A percentile compares a stretch with the other conserved stretches of the same genome.
Conservation (phyloP, 2,113 vertebrate species). For the Ammospiza nelsoni region DNA sequence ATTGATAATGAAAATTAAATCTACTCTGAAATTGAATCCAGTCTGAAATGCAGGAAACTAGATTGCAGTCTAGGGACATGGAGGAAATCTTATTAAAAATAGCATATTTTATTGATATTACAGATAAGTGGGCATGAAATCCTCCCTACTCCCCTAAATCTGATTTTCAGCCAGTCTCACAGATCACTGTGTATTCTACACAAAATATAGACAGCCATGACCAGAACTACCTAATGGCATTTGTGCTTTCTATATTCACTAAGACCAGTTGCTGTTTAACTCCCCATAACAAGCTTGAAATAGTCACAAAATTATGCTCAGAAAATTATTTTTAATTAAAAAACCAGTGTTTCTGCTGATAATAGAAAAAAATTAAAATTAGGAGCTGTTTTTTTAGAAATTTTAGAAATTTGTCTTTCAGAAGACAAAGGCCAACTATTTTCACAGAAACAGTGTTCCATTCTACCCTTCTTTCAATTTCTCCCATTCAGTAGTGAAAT, state of each 20-base stretch:
- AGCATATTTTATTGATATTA: background rate
- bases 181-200: background rate
- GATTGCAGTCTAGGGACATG: background rate
- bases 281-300: background rate
- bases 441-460: background rate
- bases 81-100: slow-evolving; percentile 49
- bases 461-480: background rate
- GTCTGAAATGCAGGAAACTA: slow-evolving; percentile 30
- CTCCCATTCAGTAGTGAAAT: background rate
- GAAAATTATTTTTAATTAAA: background rate
- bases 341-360: background rate
- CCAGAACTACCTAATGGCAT: background rate
- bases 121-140: background rate
- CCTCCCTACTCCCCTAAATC: background rate
- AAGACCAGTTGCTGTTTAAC: background rate
- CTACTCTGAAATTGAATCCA: background rate
- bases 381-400: background rate
- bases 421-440: background rate
- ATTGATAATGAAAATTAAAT: slow-evolving; percentile 40
- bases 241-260: background rate
- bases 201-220: background rate
- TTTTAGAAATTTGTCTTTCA: background rate
- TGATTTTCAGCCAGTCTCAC: background rate
- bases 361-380: background rate
- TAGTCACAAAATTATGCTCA: background rate